Base-by-base conservation (phyloP, 2,797 vertebrate genomes). In the Lithobates sylvaticus region DNA sequence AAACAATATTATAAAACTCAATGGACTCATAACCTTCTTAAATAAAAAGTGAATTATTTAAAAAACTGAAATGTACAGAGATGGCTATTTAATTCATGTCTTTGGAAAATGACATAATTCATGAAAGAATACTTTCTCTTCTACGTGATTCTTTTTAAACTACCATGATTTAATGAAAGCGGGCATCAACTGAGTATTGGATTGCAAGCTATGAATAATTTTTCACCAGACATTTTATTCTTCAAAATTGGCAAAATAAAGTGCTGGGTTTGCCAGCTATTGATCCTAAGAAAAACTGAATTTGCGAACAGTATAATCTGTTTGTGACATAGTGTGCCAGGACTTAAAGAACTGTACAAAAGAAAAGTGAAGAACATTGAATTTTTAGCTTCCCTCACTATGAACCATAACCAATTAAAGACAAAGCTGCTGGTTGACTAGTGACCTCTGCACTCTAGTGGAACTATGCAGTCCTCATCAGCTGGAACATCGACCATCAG, bases 201-300 rank as follows among this genome's bases (percentile, higher is more conserved):
- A 83, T 87, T 81, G 73, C 54, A 88, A 86, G 61, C 81, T 69
- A 85, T 90, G 88, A 89, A 91, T 90, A 89, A 87, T 74, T 16
- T 86, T 2, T 3, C 65, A 71, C 83, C 83, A 89, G 88, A 87
- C 67, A 84, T 90, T 89, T 90, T 89, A 88, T 90, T 84, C 85
- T 81, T 86, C 89, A 88, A 90, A 92, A 91, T 88, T 84, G 89
- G 86, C 90, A 92, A 91, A 90, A 89, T 90, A 91, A 89, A 90
- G 90, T 85, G 89, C 84, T 29, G 90, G 89, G 69, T 89, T 84
- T 88, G 83, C 76, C 70, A 85, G 78, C 86, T 91, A 89, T 90
- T 88, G 87, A 91, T 91, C 73, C 88, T 89, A 12, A 86, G 64
- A 74, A 90, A 89, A 89, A 84, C 83, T 90, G 68, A 79, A 85